A percentile compares a stretch with the other conserved stretches of the same genome.
Evolutionary conservation across 2,888 invertebrate genomes (phyloP).

Genomic region (Bembecia ichneumoniformis): DNA sequence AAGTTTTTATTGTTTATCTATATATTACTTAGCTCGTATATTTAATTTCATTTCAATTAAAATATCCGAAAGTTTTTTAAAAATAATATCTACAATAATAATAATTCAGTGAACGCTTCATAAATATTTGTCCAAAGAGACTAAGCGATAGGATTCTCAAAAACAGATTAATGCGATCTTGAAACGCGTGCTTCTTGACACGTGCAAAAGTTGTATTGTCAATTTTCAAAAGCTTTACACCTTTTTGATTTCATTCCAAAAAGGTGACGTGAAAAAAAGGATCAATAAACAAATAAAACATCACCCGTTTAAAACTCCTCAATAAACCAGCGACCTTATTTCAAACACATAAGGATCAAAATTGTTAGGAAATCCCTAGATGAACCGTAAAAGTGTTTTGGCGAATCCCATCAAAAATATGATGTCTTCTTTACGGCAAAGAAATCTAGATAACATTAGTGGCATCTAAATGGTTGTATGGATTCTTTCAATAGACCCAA

Average conservation of each 20-base stretch:
- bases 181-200: conserved; percentile 53
- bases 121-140: conserved; percentile 22
- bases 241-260: conserved; percentile 42
- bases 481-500: conserved; percentile 20
- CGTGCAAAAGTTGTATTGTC: conserved; percentile 39
- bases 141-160: conserved; percentile 4
- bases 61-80: no score
- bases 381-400: conserved; percentile 11
- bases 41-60: no score
- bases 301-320: conserved; percentile 10
- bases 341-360: background rate
- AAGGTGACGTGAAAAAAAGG: conserved; percentile 38
- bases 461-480: conserved; percentile 66
- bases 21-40: no score
- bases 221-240: conserved; percentile 27
- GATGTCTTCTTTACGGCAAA: conserved; percentile 47
- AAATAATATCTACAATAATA: no score
- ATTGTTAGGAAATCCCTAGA: background rate
- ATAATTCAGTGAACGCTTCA: conserved; percentile 1
- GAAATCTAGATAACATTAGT: conserved; percentile 69
- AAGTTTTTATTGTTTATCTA: no score
- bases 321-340: background rate
- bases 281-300: conserved; percentile 42
- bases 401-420: conserved; percentile 24
- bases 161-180: background rate